Conservation (phyloP, 2,113 vertebrate species). For the Leuciscus idus region DNA sequence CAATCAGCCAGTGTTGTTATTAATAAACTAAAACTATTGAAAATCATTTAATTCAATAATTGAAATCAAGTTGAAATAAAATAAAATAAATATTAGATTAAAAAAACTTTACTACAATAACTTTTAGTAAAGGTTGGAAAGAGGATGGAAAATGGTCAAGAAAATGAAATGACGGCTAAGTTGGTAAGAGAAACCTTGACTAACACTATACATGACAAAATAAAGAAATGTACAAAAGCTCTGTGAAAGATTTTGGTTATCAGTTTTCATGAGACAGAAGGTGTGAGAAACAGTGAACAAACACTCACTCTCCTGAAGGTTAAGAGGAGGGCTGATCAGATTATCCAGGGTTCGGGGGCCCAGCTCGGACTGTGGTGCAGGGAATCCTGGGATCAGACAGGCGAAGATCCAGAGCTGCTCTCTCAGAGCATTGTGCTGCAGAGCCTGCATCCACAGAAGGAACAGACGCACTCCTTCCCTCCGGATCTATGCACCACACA, state of each 20-base stretch:
- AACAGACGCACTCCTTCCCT: slow-evolving; percentile 96
- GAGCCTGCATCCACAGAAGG: slow-evolving; percentile 96
- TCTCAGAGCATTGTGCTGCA: slow-evolving; percentile 91
- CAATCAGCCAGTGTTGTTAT: neutral
- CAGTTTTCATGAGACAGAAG: neutral
- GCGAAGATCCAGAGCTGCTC: slow-evolving; percentile 98
- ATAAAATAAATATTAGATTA: too few species aligned
- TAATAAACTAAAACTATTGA: neutral
- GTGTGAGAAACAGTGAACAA: neutral
- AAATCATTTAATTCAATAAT: too few species aligned
- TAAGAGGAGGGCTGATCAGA: slow-evolving; percentile 92
- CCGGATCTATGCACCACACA: slow-evolving; percentile 82
- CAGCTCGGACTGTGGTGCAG: slow-evolving; percentile 86
- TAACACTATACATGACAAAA: neutral
- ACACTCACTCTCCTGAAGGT: slow-evolving; percentile 91
- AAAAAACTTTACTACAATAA: too few species aligned
- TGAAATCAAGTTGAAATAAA: too few species aligned
- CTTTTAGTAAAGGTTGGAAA: neutral
- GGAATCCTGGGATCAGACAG: slow-evolving; percentile 97
- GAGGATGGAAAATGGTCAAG: neutral
- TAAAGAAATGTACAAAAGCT: neutral
- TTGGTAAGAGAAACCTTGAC: neutral
- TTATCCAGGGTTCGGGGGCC: slow-evolving; percentile 93
- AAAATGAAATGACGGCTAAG: neutral
- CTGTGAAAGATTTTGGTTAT: neutral